These are phyloP conservation scores for Luscinia megarhynchos DNA, from an alignment of 2,797 vertebrate genomes.

Conservation along the genomic window DNA sequence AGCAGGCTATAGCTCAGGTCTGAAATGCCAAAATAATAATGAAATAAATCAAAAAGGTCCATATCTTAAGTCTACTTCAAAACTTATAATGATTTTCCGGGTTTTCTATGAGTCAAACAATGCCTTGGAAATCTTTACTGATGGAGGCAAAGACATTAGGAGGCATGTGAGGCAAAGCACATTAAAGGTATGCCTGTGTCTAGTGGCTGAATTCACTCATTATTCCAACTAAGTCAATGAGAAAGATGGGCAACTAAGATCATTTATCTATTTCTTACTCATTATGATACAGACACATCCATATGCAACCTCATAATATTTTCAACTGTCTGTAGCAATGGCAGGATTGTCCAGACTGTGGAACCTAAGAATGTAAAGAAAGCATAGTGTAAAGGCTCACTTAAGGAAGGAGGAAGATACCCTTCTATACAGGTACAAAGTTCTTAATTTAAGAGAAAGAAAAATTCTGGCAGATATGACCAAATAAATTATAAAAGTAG, in stretches of 20 bases:
- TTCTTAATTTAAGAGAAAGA: neutral
- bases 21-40: slow-evolving; percentile 55
- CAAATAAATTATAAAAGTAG: neutral
- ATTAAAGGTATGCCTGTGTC: neutral
- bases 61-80: slow-evolving; percentile 24
- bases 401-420: slow-evolving; percentile 5
- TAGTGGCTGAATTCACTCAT: neutral
- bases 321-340: neutral
- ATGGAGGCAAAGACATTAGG: neutral
- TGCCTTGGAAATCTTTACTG: slow-evolving; percentile 9
- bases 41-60: slow-evolving; percentile 40
- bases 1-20: slow-evolving; percentile 8
- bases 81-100: neutral
- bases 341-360: neutral
- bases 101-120: slow-evolving; percentile 6
- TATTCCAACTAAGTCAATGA: slow-evolving; percentile 1
- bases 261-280: neutral
- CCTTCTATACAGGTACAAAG: neutral
- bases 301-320: neutral
- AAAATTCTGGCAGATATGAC: neutral
- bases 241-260: slow-evolving; percentile 12
- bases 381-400: neutral
- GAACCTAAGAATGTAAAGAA: neutral
- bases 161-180: slow-evolving; percentile 15
- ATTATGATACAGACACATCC: neutral